Evolutionary conservation across 2,888 invertebrate genomes (phyloP).

Genomic region (Allolobophora icterica): DNA sequence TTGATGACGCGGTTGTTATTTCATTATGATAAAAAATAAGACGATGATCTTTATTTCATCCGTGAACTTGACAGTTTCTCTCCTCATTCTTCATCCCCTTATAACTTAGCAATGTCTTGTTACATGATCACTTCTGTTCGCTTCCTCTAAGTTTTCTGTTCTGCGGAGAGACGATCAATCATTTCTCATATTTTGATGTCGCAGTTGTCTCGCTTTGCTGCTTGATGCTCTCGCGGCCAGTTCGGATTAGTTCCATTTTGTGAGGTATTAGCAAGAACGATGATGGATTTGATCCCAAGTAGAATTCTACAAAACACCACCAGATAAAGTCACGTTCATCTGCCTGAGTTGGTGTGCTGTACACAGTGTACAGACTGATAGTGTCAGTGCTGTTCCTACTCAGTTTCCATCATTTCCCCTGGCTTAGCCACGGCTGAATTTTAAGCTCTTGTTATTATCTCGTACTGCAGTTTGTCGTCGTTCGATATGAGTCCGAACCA

Average conservation of each 20-base stretch:
- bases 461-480: neutral
- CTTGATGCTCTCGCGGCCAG: neutral
- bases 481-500: neutral
- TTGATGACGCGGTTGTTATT: neutral
- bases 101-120: neutral
- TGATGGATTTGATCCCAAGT: neutral
- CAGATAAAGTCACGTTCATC: neutral
- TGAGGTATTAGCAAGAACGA: neutral
- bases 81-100: neutral
- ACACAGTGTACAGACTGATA: neutral
- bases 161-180: neutral
- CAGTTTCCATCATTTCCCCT: neutral
- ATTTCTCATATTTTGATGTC: neutral
- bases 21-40: neutral
- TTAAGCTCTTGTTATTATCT: neutral
- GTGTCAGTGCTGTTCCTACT: too few species aligned
- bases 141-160: neutral
- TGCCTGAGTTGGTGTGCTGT: neutral
- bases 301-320: neutral
- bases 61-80: neutral
- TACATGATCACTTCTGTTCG: neutral
- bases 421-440: neutral
- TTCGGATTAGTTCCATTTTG: constrained; percentile 17
- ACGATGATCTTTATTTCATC: neutral
- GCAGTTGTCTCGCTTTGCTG: neutral